Conservation (phyloP, 2,888 invertebrate species). For the Caprella mutica region DNA sequence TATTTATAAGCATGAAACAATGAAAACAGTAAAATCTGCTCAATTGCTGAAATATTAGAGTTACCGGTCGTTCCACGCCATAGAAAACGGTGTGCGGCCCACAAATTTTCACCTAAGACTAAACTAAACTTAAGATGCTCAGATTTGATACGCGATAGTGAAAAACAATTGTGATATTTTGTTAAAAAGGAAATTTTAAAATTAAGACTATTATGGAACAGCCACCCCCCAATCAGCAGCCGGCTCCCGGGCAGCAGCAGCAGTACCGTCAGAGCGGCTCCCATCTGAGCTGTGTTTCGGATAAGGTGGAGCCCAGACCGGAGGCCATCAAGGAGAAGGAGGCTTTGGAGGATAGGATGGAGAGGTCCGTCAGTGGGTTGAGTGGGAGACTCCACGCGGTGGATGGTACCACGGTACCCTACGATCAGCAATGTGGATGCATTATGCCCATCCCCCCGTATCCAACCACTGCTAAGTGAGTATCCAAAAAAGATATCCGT, state of each 20-base stretch:
- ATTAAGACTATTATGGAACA: too few relatives aligned
- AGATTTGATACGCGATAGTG: too few relatives aligned
- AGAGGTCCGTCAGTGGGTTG: constrained; percentile 30
- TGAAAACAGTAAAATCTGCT: too few relatives aligned
- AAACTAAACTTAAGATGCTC: too few relatives aligned
- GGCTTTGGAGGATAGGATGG: constrained; percentile 24
- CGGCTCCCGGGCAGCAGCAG: constrained; percentile 7
- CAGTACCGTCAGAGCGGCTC: constrained; percentile 30
- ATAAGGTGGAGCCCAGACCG: constrained; percentile 14
- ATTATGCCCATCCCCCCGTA: constrained; percentile 29
- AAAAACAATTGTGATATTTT: too few relatives aligned
- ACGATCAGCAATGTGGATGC: constrained; percentile 31
- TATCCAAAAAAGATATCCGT: too few relatives aligned
- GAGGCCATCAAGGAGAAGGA: constrained; percentile 30
- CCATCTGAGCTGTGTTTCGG: constrained; percentile 30
- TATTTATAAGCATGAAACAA: too few relatives aligned
- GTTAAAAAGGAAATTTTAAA: too few relatives aligned
- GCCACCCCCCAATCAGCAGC: constrained; percentile 1
- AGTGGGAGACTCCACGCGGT: constrained; percentile 19
- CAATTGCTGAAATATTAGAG: too few relatives aligned
- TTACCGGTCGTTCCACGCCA: too few relatives aligned
- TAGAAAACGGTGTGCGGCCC: too few relatives aligned
- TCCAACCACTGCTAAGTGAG: constrained; percentile 27
- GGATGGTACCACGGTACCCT: constrained; percentile 24
- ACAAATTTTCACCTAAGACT: too few relatives aligned